Conservation (phyloP, 2,888 invertebrate species). For the Ernsta delagoae region DNA sequence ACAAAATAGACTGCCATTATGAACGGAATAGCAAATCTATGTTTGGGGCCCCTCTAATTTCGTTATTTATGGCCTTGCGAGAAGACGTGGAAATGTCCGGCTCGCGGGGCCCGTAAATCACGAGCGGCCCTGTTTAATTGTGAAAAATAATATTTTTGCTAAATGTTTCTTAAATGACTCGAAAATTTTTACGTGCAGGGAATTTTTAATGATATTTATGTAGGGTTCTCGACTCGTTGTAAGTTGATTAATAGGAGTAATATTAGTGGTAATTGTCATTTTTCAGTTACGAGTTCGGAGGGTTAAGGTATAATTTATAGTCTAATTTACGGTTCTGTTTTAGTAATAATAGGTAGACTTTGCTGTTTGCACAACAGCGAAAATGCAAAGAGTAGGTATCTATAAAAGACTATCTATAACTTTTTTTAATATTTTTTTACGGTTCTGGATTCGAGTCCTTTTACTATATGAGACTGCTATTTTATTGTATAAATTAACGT, state of each 20-base stretch:
- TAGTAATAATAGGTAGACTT: too few relatives aligned
- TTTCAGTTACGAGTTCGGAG: conserved; percentile 12
- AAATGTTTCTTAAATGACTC: conserved; percentile 59
- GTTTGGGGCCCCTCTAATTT: conserved; percentile 56
- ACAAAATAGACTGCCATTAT: conserved; percentile 42
- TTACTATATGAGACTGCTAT: too few relatives aligned
- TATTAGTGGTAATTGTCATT: conserved; percentile 19
- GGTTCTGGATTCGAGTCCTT: too few relatives aligned
- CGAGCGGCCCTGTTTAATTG: conserved; percentile 62
- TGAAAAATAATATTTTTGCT: conserved; percentile 68
- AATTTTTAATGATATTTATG: conserved; percentile 53
- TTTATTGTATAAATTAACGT: too few relatives aligned
- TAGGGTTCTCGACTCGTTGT: conserved; percentile 31
- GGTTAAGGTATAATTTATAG: neutral
- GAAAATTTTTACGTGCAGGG: conserved; percentile 56
- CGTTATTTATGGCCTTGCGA: conserved; percentile 64
- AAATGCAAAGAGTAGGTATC: too few relatives aligned
- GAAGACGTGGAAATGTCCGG: conserved; percentile 62
- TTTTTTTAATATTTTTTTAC: too few relatives aligned
- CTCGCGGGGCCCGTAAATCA: conserved; percentile 60
- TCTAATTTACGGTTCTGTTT: neutral
- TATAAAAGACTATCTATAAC: too few relatives aligned
- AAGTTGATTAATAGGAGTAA: conserved; percentile 39
- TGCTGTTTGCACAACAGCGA: too few relatives aligned
- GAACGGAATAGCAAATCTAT: conserved; percentile 43